Conservation (phyloP, 2,113 vertebrate species). For the Bufo bufo region DNA sequence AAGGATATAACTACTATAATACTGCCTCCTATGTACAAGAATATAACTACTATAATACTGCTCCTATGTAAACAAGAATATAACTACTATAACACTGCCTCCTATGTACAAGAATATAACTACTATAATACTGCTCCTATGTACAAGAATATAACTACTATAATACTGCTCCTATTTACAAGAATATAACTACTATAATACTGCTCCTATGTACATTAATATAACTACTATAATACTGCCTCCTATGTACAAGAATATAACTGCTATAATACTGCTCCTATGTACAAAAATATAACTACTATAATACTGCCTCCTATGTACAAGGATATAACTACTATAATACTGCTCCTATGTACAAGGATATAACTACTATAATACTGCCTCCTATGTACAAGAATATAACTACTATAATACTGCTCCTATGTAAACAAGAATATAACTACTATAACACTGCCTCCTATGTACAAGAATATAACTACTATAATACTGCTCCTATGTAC, state of each 20-base stretch:
- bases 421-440: constrained; percentile 9
- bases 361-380: neutral
- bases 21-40: neutral
- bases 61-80: neutral
- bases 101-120: neutral
- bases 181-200: neutral
- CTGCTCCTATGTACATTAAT: neutral
- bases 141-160: neutral
- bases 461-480: constrained; percentile 7
- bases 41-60: neutral
- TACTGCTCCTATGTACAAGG: neutral
- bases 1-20: too few species aligned
- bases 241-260: neutral
- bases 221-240: constrained; percentile 2
- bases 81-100: neutral
- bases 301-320: neutral
- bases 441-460: neutral
- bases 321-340: constrained; percentile 8
- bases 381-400: neutral
- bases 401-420: constrained; percentile 9
- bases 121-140: neutral
- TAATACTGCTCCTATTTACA: too few species aligned
- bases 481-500: constrained; percentile 12
- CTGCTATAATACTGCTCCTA: neutral
- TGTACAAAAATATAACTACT: neutral